Base-by-base conservation (phyloP, 2,888 invertebrate species). In the Acleris holmiana region DNA sequence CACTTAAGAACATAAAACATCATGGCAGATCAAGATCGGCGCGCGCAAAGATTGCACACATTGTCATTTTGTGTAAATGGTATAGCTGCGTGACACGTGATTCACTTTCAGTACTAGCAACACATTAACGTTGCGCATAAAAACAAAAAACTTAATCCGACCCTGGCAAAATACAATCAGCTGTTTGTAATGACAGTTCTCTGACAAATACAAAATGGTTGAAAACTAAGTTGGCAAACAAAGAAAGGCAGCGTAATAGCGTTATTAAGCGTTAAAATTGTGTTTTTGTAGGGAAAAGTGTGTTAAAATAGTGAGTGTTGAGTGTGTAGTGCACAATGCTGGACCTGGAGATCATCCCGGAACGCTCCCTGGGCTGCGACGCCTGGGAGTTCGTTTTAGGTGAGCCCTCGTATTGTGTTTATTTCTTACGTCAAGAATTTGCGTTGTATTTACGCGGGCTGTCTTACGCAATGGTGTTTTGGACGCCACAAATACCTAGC, bases 351-450 rank as follows among this genome's bases (percentile, higher is more conserved):
- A 97, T 99, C 82, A 95, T 98, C 86, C 99, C 99, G 77, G 99
- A 99, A 93, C 95, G 97, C 83, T 98, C 98, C 80, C 95, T 99
- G 85, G 98, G 98, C 92, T 98, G 98, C 91, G 98, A 99, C 93
- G 96, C 98, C 94, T 99, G 99, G 98, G 98, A 99, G 94, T 98
- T 99, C 93, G 95, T 98, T 88, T 93, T 98, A 93, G 98, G 98
- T 97, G 93, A 95, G 96, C 93, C 82, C 73, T 77, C 73, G 19
- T 63, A 75, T 72, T 84, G 79, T 87, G 87, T 88, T 88, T 89
- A 86, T 85, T 80, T 82, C 85, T 84, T 87, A 90, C 88, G 89
- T 91, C 91, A 88, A 87, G 84, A 82, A 84, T 93, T 90, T 93
- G 88, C 93, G 93, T 91, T 90, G 88, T 92, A 91, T 85, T 89